Evolutionary conservation across 2,888 invertebrate genomes (phyloP).

Genomic region (Baccha elongata): DNA sequence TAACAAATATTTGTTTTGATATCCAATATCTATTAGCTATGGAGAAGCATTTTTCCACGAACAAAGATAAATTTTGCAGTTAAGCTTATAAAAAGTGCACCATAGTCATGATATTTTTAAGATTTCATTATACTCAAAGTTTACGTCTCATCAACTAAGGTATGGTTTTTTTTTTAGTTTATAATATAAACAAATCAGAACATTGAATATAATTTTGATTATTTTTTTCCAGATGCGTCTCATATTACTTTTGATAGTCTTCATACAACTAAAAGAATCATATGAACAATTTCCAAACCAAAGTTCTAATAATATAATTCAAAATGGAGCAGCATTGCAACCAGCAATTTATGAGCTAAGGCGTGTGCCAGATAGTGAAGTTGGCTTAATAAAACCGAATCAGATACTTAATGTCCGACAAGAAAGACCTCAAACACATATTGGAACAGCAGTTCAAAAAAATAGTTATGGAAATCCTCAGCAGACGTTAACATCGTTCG

Average conservation of each 20-base stretch:
- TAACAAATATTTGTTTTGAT: background rate
- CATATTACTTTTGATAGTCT: background rate
- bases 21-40: background rate
- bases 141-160: background rate
- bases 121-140: background rate
- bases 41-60: conserved; percentile 23
- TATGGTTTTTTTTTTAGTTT: background rate
- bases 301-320: background rate
- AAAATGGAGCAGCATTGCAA: background rate
- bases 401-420: background rate
- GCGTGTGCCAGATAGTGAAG: background rate
- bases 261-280: conserved; percentile 11
- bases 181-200: no score
- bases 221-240: conserved; percentile 37
- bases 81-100: background rate
- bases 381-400: background rate
- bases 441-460: background rate
- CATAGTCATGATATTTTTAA: background rate
- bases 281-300: background rate
- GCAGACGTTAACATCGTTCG: background rate
- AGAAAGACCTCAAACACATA: background rate
- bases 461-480: background rate
- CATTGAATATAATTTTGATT: background rate
- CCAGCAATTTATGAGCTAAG: background rate
- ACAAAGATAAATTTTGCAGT: background rate